phyloP scores from a whole-genome alignment of 2,888 invertebrate genomes.

The Nemurella pictetii region DNA sequence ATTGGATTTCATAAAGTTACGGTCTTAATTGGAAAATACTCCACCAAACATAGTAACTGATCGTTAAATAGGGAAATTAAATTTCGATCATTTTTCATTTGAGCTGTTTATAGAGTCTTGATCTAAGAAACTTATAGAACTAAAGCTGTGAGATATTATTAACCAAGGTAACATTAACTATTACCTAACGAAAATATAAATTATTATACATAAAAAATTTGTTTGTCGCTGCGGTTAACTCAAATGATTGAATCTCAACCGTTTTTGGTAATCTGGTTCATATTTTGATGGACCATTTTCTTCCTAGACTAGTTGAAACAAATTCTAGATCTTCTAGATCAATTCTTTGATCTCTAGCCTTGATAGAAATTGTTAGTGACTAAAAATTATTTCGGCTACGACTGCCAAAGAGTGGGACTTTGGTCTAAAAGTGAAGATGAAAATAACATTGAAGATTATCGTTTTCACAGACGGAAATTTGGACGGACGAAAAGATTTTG shows the following conservation, averaged over 20 bases:
- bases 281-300: slow-evolving; percentile 4
- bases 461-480: neutral
- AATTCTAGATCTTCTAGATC: neutral
- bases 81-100: neutral
- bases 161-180: neutral
- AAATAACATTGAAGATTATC: neutral
- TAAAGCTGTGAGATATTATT: slow-evolving; percentile 21
- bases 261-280: neutral
- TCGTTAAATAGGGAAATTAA: neutral
- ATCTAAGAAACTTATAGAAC: slow-evolving; percentile 15
- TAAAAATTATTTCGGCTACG: neutral
- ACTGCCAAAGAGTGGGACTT: no score
- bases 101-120: neutral
- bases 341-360: slow-evolving; percentile 14
- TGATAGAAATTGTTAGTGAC: neutral
- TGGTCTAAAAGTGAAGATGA: no score
- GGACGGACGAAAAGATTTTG: neutral
- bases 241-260: neutral
- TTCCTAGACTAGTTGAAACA: neutral
- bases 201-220: neutral
- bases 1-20: neutral
- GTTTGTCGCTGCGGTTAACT: neutral
- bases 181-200: neutral
- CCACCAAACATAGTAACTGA: neutral
- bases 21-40: neutral